phyloP scores from a whole-genome alignment of 2,888 invertebrate species.

The Nipponacmea schrenckii region DNA sequence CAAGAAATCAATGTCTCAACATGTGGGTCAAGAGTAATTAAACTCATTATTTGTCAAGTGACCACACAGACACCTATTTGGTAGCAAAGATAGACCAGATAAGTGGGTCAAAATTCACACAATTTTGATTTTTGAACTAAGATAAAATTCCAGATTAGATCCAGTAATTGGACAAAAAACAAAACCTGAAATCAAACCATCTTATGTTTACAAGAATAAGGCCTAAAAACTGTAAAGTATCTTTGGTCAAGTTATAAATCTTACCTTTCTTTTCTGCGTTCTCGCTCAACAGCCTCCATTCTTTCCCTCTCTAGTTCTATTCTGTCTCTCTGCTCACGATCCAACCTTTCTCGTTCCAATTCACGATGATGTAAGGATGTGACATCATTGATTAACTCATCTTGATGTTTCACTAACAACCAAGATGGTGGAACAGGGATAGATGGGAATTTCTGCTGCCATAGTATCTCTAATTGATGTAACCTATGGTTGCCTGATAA shows the following conservation, averaged over 20 bases:
- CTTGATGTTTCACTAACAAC: slow-evolving; percentile 60
- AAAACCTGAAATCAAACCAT: no score
- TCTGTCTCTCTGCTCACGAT: slow-evolving; percentile 71
- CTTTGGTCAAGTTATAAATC: neutral
- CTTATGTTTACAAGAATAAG: no score
- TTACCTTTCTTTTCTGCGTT: slow-evolving; percentile 59
- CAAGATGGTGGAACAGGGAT: slow-evolving; percentile 59
- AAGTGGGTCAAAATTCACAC: no score
- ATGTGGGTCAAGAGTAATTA: no score
- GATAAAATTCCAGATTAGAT: no score
- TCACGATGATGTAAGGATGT: slow-evolving; percentile 23
- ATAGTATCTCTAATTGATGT: slow-evolving; percentile 60
- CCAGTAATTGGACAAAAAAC: no score
- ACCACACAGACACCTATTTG: no score
- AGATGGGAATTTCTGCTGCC: slow-evolving; percentile 65
- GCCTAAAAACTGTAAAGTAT: no score
- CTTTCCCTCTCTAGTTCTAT: slow-evolving; percentile 52
- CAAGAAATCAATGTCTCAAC: no score
- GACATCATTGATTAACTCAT: slow-evolving; percentile 53
- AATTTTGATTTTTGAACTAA: no score
- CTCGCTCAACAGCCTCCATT: slow-evolving; percentile 47
- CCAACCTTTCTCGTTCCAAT: slow-evolving; percentile 44
- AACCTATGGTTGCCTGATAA: slow-evolving; percentile 38
- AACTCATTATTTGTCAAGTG: no score
- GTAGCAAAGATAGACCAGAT: no score